Base-by-base conservation (phyloP, 2,888 invertebrate genomes). In the Galerucella calmariensis region DNA sequence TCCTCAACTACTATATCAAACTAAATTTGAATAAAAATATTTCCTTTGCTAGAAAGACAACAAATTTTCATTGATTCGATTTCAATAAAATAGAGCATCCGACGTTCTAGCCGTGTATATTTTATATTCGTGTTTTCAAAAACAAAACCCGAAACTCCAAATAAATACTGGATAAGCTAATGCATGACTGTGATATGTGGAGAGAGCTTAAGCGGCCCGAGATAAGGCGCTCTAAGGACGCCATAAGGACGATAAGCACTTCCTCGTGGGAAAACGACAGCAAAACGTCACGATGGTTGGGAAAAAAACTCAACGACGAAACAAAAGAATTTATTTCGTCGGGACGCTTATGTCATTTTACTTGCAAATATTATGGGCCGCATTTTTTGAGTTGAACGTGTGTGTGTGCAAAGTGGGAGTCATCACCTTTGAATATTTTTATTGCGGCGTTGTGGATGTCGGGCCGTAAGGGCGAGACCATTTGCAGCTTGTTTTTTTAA, bases 351-450 rank as follows among this genome's bases (percentile, higher is more conserved):
- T 87, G 85, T 84, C 88, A 88, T 88, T 88, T 88, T 87, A 88
- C 88, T 88, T 88, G 88, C 88, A 88, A 88, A 88, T 88, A 86
- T 87, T 86, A 86, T 86, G 86, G 87, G 16, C 12, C 65, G 65
- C 66, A 66, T 63, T 66, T 72, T 44, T 65, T 44, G 63, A 65
- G 63, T 48, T 10, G 69, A n/a, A 14, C 14, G 69, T 61, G 24
- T 84, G 82, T 85, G 85, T 85, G 86, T 80, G 82, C 85, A 85
- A 85, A 86, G 86, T 85, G 86, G 86, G 86, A 87, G 86, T 87
- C 87, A 86, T 87, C 88, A 88, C 88, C 88, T 88, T 85, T 85
- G 87, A 87, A 87, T 87, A 88, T 87, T 87, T 87, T 87, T 87
- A 87, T 86, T 86, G 85, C 81, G 74, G 79, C 44, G 82, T 78